Base-by-base conservation (phyloP, 2,888 invertebrate genomes). In the Caenorhabditis panamensis region DNA sequence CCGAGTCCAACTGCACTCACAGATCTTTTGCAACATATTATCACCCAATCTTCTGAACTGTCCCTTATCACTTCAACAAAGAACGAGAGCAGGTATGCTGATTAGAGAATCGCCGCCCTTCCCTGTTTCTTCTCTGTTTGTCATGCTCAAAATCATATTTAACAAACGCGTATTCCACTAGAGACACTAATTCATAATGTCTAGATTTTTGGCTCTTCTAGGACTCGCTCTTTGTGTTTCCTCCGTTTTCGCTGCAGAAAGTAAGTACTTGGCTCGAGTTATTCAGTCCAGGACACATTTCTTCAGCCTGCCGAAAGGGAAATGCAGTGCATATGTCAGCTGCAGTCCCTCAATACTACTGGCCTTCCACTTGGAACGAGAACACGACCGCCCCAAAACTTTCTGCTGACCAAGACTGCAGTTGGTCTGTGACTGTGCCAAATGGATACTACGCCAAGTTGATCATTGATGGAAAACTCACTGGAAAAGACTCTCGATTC, bases 371-470 rank as follows among this genome's bases (percentile, higher is more conserved):
- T 5, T 72, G 72, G 72, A 54, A 28, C 31, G 62, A 63, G 47
- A 63, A 72, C 44, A 28, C 53, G 24, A 24, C 62, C 6, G 63
- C 72, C n/a, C 72, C 72, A 0, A 16, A 22, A 13, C 18, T 71
- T 0, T 26, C 20, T 18, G 36, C 31, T 0, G 18, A 51, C 11
- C 72, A 72, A 22, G 28, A 62, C 0, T 72, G 72, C 54, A 63
- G 72, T 56, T 72, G 72, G 72, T 44, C 31, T 1, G 72, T 72
- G 16, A 72, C 63, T 6, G 36, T 72, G 24, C 72, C 72, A 44
- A 13, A 41, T 0, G 72, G 72, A 54, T 72, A 47, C 24, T 72
- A 47, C 36, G 72, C 72, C 11, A 72, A 56, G 24, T 9, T 72
- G 56, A 56, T 72, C 20, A 63, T 72, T 11, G 53, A 61, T 56